Evolutionary conservation across 1,140 invertebrate species (phyloP).

Genomic region (Mya arenaria): DNA sequence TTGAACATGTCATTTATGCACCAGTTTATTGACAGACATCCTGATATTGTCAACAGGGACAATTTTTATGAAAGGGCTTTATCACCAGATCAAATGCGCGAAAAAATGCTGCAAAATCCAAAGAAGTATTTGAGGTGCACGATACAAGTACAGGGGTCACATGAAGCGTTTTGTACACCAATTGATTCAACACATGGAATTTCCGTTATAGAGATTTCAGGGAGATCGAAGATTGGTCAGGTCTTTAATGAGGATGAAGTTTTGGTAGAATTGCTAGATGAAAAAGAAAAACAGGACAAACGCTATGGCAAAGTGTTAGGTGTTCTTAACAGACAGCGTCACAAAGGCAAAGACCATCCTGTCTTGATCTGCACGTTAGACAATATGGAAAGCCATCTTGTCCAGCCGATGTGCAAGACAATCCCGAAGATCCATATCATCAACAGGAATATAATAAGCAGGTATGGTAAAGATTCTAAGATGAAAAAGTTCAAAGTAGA

Average conservation of each 20-base stretch:
- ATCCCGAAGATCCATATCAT: conserved; percentile 74
- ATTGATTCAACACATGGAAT: conserved; percentile 40
- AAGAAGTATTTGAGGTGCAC: conserved; percentile 61
- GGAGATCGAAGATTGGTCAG: conserved; percentile 72
- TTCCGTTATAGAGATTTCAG: conserved; percentile 67
- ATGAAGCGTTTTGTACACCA: conserved; percentile 58
- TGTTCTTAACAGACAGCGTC: conserved; percentile 57
- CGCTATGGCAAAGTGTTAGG: conserved; percentile 68
- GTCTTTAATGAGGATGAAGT: conserved; percentile 74
- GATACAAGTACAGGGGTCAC: conserved; percentile 64
- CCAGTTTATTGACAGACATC: conserved; percentile 36
- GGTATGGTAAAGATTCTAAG: conserved; percentile 20
- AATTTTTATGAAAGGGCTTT: conserved; percentile 15
- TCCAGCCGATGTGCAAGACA: conserved; percentile 72
- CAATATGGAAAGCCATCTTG: conserved; percentile 62
- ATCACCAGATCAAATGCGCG: neutral
- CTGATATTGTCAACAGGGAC: conserved; percentile 21
- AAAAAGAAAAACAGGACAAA: conserved; percentile 20
- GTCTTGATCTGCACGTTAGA: conserved; percentile 72
- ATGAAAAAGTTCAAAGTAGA: conserved; percentile 39
- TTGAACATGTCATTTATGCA: conserved; percentile 27
- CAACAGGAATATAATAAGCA: conserved; percentile 37
- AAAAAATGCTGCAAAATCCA: conserved; percentile 45
- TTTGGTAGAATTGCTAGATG: conserved; percentile 68
- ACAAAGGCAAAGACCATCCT: conserved; percentile 57